Evolutionary conservation across 2,888 invertebrate species (phyloP).

Genomic region (Eupithecia subumbrata): DNA sequence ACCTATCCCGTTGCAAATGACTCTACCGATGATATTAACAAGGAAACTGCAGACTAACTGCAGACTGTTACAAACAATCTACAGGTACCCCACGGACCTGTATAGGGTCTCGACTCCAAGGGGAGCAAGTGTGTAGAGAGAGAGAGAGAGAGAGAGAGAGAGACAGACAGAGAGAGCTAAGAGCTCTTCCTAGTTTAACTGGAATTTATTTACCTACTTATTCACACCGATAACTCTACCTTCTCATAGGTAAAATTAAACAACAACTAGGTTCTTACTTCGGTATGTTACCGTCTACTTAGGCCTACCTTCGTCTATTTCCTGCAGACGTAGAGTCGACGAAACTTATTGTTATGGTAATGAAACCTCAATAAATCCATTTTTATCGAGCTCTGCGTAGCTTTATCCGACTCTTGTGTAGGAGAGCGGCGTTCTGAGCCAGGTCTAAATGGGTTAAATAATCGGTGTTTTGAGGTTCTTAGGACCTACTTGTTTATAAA

Average conservation of each 20-base stretch:
- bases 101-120: no score
- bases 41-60: no score
- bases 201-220: no score
- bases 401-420: constrained; percentile 35
- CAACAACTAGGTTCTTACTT: background rate
- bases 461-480: background rate
- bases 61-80: no score
- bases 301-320: constrained; percentile 6
- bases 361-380: constrained; percentile 62
- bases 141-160: no score
- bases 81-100: no score
- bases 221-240: no score
- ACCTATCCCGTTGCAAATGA: no score
- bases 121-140: no score
- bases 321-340: constrained; percentile 47
- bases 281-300: background rate
- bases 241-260: no score
- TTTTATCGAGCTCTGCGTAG: constrained; percentile 54
- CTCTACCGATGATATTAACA: no score
- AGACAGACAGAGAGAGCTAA: no score
- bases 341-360: constrained; percentile 67
- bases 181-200: background rate
- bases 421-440: constrained; percentile 16
- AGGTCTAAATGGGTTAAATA: background rate
- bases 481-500: background rate